Base-by-base conservation (phyloP, 2,113 vertebrate genomes). In the Trichechus manatus region DNA sequence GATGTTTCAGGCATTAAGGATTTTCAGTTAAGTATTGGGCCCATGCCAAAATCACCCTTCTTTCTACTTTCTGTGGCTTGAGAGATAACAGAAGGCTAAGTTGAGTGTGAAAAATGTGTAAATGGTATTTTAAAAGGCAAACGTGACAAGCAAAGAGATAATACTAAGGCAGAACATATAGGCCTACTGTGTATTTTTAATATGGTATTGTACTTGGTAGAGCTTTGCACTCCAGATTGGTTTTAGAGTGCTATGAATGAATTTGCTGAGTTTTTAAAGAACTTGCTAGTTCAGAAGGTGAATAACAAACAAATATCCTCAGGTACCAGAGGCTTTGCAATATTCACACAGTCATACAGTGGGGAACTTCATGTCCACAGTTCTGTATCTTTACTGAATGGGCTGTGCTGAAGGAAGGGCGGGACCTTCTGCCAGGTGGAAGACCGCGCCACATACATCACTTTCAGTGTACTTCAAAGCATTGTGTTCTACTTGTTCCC, bases 81-180 rank as follows among this genome's bases (percentile, higher is more conserved):
- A 82, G 10, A 19, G 42, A 17, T 72, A 91, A 39, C 11, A 22
- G 29, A 72, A 50, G 36, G 53, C 44, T 92, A 22, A 86, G 47
- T 4, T 70, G 68, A 56, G 64, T 59, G 53, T 75, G 42, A 77
- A 20, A 59, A 59, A 66, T 82, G 9, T 72, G n/a, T 72, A 88
- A 75, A 17, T 53, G 78, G 5, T 19, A 83, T 75, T 88, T 86
- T 25, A 56, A 72, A 81, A 42, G 14, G 42, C 25, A 47, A 82
- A 56, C 6, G 11, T 19, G 80, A 83, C 5, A 88, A 93, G 20
- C 36, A 68, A 81, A 83, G 11, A 70, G 33, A 31, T 39, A 79
- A 59, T 5, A 42, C 1, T 29, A 23, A 14, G 36, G 1, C 1
- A 42, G 15, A 78, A 25, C 5, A 14, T 25, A 1, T 10, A 50